Evolutionary conservation across 1,140 invertebrate genomes (phyloP).

Genomic region (Hycleus cichorii): DNA sequence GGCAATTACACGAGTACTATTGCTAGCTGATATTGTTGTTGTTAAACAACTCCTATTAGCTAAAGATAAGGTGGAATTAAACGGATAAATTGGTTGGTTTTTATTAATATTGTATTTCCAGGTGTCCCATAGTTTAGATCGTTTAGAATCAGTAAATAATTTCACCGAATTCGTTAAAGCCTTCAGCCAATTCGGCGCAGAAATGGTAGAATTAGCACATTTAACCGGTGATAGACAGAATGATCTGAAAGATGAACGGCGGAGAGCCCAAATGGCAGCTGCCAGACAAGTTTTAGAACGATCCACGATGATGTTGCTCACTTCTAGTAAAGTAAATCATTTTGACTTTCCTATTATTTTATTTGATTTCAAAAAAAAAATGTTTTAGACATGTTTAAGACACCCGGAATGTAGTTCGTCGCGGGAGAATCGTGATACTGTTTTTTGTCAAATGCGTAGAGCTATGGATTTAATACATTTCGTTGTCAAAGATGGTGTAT

Average conservation of each 20-base stretch:
- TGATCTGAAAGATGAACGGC: conserved; percentile 90
- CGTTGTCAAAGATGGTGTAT: conserved; percentile 89
- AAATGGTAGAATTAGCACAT: conserved; percentile 97
- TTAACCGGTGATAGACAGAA: conserved; percentile 76
- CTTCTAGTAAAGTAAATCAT: conserved; percentile 78
- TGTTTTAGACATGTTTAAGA: conserved; percentile 68
- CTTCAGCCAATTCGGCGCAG: conserved; percentile 95
- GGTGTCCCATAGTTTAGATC: conserved; percentile 73
- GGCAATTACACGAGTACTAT: conserved; percentile 92
- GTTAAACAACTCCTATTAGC: conserved; percentile 93
- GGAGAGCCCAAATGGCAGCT: conserved; percentile 91
- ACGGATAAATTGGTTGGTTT: not conserved
- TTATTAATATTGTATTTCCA: conserved; percentile 37
- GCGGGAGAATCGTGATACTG: conserved; percentile 91
- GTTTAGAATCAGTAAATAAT: conserved; percentile 89
- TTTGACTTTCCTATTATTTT: no score
- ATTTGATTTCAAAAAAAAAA: no score
- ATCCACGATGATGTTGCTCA: conserved; percentile 96
- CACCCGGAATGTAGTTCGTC: conserved; percentile 92
- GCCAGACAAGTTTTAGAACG: conserved; percentile 90
- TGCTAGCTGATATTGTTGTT: conserved; percentile 96
- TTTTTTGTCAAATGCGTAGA: conserved; percentile 94
- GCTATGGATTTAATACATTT: conserved; percentile 97
- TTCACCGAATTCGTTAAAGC: conserved; percentile 99
- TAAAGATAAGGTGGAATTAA: conserved; percentile 80